These are phyloP conservation scores for Pterocles orientalis DNA, from an alignment of 2,113 vertebrate genomes.

Conservation along the genomic window DNA sequence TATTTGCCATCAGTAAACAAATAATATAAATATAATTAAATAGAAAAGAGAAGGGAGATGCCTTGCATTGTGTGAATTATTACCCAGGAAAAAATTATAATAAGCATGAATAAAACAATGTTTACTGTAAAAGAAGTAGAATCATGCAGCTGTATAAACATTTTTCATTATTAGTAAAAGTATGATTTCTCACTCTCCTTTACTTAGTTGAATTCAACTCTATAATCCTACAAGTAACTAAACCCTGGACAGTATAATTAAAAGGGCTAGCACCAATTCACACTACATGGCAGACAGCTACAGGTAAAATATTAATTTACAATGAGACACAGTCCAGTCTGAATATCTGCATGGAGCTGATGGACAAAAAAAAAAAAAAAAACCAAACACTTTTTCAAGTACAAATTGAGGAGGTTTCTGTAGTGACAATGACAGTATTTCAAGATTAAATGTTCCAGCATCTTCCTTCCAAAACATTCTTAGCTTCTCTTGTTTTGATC, in stretches of 20 bases:
- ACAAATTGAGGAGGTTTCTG: background rate
- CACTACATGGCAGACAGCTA: background rate
- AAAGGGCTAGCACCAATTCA: conserved; percentile 2
- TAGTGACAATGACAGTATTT: background rate
- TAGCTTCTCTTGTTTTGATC: background rate
- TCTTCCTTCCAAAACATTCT: background rate
- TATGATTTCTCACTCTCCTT: background rate
- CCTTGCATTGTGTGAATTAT: conserved; percentile 7
- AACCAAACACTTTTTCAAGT: background rate
- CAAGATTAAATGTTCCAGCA: background rate
- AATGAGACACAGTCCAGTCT: background rate
- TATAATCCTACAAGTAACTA: conserved; percentile 12
- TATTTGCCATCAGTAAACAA: conserved; percentile 41
- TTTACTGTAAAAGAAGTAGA: conserved; percentile 40
- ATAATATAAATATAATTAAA: conserved; percentile 36
- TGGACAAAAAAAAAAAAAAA: background rate
- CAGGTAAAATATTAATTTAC: background rate
- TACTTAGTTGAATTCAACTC: background rate
- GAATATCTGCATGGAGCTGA: background rate
- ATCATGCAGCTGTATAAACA: background rate
- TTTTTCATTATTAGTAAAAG: background rate
- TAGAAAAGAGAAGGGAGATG: background rate
- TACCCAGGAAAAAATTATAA: conserved; percentile 26
- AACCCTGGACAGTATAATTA: conserved; percentile 5
- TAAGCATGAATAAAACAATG: conserved; percentile 53